phyloP scores from a whole-genome alignment of 2,113 vertebrate genomes.

The Ascaphus truei region DNA sequence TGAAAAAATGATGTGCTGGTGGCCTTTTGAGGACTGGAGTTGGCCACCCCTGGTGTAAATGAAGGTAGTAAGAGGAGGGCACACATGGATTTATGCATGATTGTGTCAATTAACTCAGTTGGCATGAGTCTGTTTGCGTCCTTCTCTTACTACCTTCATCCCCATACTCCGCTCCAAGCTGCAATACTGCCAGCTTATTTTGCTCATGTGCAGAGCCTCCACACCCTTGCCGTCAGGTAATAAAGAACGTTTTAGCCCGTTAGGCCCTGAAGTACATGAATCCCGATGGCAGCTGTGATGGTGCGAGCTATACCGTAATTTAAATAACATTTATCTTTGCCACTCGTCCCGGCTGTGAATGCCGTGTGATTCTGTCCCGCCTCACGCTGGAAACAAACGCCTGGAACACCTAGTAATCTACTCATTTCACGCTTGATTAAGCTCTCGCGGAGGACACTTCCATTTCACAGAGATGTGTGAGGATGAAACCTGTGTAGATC shows the following conservation, averaged over 20 bases:
- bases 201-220: neutral
- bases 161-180: too few species aligned
- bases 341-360: constrained; percentile 26
- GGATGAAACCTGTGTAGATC: neutral
- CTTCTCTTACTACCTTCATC: too few species aligned
- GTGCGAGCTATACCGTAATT: constrained; percentile 25
- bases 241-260: constrained; percentile 15
- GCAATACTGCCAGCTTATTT: too few species aligned
- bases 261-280: constrained; percentile 21
- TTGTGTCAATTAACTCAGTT: too few species aligned
- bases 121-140: too few species aligned
- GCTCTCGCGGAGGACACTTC: constrained; percentile 14
- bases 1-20: too few species aligned
- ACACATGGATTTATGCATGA: too few species aligned
- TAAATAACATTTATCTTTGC: constrained; percentile 34
- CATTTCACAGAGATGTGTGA: constrained; percentile 12
- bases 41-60: too few species aligned
- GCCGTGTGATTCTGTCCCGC: constrained; percentile 28
- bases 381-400: constrained; percentile 24
- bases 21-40: too few species aligned
- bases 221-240: constrained; percentile 1
- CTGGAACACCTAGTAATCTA: constrained; percentile 35
- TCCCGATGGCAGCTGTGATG: constrained; percentile 19
- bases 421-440: constrained; percentile 35
- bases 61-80: too few species aligned